These are phyloP conservation scores for Sisyra nigra DNA, from an alignment of 2,888 invertebrate species.

Conservation along the genomic window DNA sequence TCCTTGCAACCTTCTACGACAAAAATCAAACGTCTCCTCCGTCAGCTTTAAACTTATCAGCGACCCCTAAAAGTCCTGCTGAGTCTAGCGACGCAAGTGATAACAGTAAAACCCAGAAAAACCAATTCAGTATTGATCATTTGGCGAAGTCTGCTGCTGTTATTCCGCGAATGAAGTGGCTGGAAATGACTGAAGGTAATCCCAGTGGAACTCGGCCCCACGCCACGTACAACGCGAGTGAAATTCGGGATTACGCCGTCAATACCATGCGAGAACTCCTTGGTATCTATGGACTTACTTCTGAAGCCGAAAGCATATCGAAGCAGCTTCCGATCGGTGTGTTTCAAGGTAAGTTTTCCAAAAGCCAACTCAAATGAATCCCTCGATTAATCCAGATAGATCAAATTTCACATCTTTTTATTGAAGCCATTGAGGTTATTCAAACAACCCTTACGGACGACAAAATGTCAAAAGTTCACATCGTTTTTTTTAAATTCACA, in stretches of 20 bases:
- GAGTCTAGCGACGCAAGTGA: slow-evolving; percentile 14
- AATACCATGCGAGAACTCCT: slow-evolving; percentile 64
- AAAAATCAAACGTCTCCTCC: slow-evolving; percentile 9
- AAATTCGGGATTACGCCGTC: slow-evolving; percentile 60
- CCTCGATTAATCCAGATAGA: background rate
- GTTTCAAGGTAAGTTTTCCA: slow-evolving; percentile 39
- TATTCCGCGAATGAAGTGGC: slow-evolving; percentile 13
- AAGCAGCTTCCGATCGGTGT: slow-evolving; percentile 54
- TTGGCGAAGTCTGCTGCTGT: slow-evolving; percentile 37
- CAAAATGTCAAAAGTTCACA: slow-evolving; percentile 6
- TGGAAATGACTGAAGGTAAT: slow-evolving; percentile 29
- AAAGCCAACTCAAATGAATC: background rate
- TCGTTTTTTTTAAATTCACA: background rate
- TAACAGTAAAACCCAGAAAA: slow-evolving; percentile 26
- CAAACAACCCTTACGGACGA: background rate
- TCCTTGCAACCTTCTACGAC: slow-evolving; percentile 19
- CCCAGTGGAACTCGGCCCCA: slow-evolving; percentile 2
- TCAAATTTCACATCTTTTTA: slow-evolving; percentile 1
- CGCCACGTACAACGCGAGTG: slow-evolving; percentile 26
- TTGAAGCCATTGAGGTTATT: background rate
- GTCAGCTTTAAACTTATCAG: slow-evolving; percentile 9
- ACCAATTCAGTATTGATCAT: slow-evolving; percentile 31
- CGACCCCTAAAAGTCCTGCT: slow-evolving; percentile 20
- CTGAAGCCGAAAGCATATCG: slow-evolving; percentile 51
- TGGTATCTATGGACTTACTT: slow-evolving; percentile 59